Conservation (phyloP, 1,140 invertebrate genomes). For the Drosophila parvula region DNA sequence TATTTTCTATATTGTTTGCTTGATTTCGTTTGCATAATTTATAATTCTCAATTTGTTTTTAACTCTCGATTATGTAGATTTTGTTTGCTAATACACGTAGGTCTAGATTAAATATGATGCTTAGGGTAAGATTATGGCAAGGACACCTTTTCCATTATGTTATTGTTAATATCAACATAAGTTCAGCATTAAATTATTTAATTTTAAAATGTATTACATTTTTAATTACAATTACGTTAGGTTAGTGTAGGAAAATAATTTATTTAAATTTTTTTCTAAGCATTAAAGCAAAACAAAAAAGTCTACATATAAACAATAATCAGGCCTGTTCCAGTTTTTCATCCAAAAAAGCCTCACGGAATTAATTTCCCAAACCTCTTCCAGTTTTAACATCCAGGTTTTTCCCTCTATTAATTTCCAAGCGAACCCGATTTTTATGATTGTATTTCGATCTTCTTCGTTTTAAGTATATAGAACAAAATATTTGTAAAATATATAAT, state of each 20-base stretch:
- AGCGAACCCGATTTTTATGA: too few species aligned
- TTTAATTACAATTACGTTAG: background rate
- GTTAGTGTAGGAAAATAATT: background rate
- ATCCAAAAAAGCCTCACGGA: too few species aligned
- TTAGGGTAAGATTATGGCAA: conserved; percentile 18
- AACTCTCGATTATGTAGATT: conserved; percentile 46
- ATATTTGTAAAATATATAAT: too few species aligned
- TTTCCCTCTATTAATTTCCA: too few species aligned
- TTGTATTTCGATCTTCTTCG: too few species aligned
- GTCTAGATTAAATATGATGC: conserved; percentile 47
- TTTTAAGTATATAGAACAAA: too few species aligned
- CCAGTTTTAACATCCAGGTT: too few species aligned
- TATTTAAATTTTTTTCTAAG: background rate
- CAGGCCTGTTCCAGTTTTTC: too few species aligned
- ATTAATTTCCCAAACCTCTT: too few species aligned
- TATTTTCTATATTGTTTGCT: conserved; percentile 1
- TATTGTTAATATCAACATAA: background rate
- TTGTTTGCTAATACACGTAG: conserved; percentile 32
- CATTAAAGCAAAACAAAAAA: background rate
- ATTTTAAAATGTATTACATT: background rate
- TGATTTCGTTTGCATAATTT: conserved; percentile 48
- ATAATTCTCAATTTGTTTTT: conserved; percentile 32
- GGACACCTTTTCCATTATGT: conserved; percentile 47
- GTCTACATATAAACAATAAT: too few species aligned
- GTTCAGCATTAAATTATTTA: background rate